These are phyloP conservation scores for Oriolus oriolus DNA, from an alignment of 2,113 vertebrate genomes.

Conservation along the genomic window DNA sequence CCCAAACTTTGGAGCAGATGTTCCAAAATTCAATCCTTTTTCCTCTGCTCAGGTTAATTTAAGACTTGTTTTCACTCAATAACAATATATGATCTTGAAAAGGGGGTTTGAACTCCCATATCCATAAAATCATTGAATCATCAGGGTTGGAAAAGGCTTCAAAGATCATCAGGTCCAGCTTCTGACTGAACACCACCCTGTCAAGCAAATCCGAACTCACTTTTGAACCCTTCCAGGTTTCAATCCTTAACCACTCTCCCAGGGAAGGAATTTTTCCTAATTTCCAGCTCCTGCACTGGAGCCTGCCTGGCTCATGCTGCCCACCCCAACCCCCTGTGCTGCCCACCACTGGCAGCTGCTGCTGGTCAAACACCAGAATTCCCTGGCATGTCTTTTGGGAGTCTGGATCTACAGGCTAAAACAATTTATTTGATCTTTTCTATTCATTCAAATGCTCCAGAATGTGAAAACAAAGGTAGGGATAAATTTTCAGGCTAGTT, in stretches of 20 bases:
- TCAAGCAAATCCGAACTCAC: rapidly evolving
- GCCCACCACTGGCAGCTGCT: neutral
- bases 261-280: neutral
- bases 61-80: neutral
- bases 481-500: neutral
- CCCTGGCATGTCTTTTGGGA: neutral
- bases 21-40: neutral
- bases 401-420: neutral
- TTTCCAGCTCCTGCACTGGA: neutral
- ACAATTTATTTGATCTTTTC: neutral
- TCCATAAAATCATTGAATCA: neutral
- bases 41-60: neutral
- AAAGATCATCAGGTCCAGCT: neutral
- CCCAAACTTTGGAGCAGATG: neutral
- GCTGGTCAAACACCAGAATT: neutral
- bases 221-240: neutral
- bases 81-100: neutral
- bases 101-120: neutral
- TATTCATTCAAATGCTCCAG: neutral
- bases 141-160: neutral
- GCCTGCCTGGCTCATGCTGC: neutral
- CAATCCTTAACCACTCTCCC: neutral
- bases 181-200: neutral
- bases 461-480: neutral
- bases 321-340: neutral